Conservation (phyloP, 1,140 invertebrate species). For the Aphelenchoides besseyi region DNA sequence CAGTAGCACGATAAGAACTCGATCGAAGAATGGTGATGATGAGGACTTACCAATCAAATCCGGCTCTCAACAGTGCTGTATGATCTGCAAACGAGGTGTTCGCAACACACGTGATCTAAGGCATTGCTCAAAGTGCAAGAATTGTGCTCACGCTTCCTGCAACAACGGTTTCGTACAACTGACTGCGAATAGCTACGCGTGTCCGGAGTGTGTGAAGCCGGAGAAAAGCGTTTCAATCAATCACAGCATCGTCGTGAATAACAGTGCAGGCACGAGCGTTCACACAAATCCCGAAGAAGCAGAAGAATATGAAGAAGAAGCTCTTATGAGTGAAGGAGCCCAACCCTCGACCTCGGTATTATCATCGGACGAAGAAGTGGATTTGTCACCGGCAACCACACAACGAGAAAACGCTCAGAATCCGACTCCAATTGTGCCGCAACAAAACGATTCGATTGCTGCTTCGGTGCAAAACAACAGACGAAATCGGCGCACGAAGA, state of each 20-base stretch:
- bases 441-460: not conserved
- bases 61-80: not conserved
- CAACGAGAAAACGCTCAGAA: not conserved
- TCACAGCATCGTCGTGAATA: not conserved
- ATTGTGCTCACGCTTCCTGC: conserved; percentile 2
- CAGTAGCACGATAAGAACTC: not conserved
- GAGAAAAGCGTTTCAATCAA: not conserved
- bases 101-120: conserved; percentile 20
- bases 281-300: not conserved
- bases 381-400: not conserved
- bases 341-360: not conserved
- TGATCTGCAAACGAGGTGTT: conserved; percentile 22
- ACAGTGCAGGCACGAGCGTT: not conserved
- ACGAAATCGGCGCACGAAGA: not conserved
- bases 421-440: not conserved
- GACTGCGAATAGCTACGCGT: not conserved
- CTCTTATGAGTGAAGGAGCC: not conserved
- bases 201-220: conserved; percentile 5
- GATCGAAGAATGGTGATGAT: conserved; percentile 14
- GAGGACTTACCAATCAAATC: not conserved
- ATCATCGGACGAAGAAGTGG: not conserved
- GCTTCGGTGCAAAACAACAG: not conserved
- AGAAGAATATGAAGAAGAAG: not conserved
- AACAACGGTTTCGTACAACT: not conserved
- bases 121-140: conserved; percentile 20